These are phyloP conservation scores for Allacma fusca DNA, from an alignment of 2,888 invertebrate species.

Conservation along the genomic window DNA sequence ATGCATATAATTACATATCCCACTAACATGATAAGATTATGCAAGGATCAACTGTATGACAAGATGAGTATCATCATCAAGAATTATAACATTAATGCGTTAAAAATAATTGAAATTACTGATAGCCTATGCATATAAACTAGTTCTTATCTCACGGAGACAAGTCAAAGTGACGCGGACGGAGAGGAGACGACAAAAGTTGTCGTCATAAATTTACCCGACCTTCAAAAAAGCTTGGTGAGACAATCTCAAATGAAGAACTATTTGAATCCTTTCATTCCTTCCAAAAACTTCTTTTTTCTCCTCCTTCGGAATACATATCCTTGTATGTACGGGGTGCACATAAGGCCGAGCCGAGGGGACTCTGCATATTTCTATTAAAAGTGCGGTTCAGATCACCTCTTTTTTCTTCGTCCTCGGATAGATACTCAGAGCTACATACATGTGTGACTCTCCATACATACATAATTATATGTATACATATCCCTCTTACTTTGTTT, in stretches of 20 bases:
- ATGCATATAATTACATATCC: too few relatives aligned
- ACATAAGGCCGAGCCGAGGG: too few relatives aligned
- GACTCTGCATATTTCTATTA: background rate
- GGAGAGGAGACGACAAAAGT: slow-evolving; percentile 49
- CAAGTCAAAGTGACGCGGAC: slow-evolving; percentile 44
- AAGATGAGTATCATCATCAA: slow-evolving; percentile 46
- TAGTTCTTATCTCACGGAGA: slow-evolving; percentile 44
- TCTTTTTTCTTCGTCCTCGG: background rate
- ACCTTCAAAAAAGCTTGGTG: slow-evolving; percentile 41
- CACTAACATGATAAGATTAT: slow-evolving; percentile 30
- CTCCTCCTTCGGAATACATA: background rate
- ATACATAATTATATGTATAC: too few relatives aligned
- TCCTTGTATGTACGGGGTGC: too few relatives aligned
- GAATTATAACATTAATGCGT: slow-evolving; percentile 49
- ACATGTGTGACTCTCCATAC: background rate
- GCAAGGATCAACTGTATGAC: slow-evolving; percentile 37
- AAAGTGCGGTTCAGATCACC: background rate
- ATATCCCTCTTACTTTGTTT: too few relatives aligned
- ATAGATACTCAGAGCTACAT: background rate
- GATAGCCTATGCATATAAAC: slow-evolving; percentile 43
- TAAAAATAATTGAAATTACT: slow-evolving; percentile 49
- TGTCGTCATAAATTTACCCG: slow-evolving; percentile 58
- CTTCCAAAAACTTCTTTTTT: slow-evolving; percentile 13
- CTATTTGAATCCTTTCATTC: slow-evolving; percentile 38
- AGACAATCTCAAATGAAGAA: slow-evolving; percentile 36